Conservation (phyloP, 2,888 invertebrate genomes). For the Sarcophaga carnaria region DNA sequence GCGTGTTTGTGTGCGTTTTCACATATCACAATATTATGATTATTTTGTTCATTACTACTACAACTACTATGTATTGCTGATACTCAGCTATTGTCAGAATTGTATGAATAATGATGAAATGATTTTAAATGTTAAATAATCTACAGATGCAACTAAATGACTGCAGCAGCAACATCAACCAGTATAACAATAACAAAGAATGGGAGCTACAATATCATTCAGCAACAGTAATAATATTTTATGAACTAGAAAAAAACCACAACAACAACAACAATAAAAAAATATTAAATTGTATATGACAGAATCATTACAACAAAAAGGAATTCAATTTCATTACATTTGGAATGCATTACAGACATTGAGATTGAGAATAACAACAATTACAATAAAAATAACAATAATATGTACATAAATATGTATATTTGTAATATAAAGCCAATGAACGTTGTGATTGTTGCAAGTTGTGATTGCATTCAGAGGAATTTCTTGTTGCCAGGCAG, state of each 20-base stretch:
- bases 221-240: background rate
- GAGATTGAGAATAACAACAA: too few relatives aligned
- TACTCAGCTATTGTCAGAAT: background rate
- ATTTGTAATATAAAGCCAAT: conserved; percentile 9
- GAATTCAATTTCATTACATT: too few relatives aligned
- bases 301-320: conserved; percentile 32
- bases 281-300: conserved; percentile 40
- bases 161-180: background rate
- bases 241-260: background rate
- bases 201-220: background rate
- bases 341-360: too few relatives aligned
- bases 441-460: background rate
- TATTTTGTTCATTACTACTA: conserved; percentile 16
- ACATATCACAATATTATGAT: background rate
- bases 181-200: conserved; percentile 13
- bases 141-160: conserved; percentile 8
- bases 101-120: conserved; percentile 20
- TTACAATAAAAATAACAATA: too few relatives aligned
- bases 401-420: too few relatives aligned
- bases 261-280: conserved; percentile 20
- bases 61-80: background rate
- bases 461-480: too few relatives aligned
- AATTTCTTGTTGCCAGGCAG: too few relatives aligned
- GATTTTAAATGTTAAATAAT: conserved; percentile 18
- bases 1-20: background rate